Percentiles rank a stretch among this genome's conserved stretches.
These are phyloP conservation scores for Ophioninae sp. DNA, from an alignment of 2,888 invertebrate genomes.

Conservation along the genomic window DNA sequence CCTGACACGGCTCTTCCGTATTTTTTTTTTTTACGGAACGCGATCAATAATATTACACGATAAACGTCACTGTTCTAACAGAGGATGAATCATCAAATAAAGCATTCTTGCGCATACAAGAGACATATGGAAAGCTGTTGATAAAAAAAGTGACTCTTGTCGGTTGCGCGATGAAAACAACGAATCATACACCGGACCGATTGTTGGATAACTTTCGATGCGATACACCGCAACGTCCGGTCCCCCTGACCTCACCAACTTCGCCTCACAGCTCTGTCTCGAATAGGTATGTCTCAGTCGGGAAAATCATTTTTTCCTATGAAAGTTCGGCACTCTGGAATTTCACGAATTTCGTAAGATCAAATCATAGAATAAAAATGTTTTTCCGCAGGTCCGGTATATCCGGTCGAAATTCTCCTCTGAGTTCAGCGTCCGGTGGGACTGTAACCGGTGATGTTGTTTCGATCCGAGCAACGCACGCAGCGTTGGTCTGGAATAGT, in stretches of 20 bases:
- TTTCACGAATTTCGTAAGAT: too few relatives aligned
- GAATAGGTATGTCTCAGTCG: conserved; percentile 68
- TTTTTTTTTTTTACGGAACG: background rate
- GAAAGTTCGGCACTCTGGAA: too few relatives aligned
- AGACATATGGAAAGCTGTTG: conserved; percentile 65
- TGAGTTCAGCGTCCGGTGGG: conserved; percentile 74
- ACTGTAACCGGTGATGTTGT: conserved; percentile 73
- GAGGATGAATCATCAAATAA: conserved; percentile 44
- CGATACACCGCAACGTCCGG: conserved; percentile 73
- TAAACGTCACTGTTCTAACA: conserved; percentile 3
- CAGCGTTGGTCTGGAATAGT: conserved; percentile 84
- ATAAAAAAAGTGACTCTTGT: conserved; percentile 71
- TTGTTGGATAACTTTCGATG: conserved; percentile 71
- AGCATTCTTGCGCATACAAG: conserved; percentile 41
- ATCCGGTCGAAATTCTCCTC: conserved; percentile 77
- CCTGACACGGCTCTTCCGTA: background rate
- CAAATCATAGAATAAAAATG: background rate
- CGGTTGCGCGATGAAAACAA: conserved; percentile 70
- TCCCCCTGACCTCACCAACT: conserved; percentile 71
- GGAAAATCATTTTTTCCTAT: background rate
- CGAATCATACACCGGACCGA: conserved; percentile 42
- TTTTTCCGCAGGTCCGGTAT: conserved; percentile 68
- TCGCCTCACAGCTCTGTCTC: conserved; percentile 74
- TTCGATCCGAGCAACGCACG: conserved; percentile 83
- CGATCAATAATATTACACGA: background rate